Evolutionary conservation across 2,113 vertebrate genomes (phyloP).

Genomic region (Illadopsis cleaveri): DNA sequence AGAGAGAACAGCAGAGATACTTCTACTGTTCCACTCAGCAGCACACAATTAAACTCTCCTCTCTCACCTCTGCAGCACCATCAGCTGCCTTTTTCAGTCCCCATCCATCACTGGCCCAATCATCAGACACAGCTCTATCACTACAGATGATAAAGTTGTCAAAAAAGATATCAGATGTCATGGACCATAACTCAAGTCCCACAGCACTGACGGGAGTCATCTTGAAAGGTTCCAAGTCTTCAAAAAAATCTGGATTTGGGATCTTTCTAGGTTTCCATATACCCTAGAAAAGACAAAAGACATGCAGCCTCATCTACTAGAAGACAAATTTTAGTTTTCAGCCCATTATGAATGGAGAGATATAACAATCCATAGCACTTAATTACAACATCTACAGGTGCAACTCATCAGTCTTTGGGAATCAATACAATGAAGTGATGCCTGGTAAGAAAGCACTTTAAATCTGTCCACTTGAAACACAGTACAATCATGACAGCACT

Average conservation of each 20-base stretch:
- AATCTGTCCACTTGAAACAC: not conserved
- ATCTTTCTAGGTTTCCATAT: constrained; percentile 98
- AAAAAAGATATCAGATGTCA: constrained; percentile 98
- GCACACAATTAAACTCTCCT: not conserved
- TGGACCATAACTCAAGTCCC: constrained; percentile 97
- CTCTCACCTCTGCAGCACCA: constrained; percentile 89
- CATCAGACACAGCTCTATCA: constrained; percentile 86
- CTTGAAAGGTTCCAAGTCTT: constrained; percentile 92
- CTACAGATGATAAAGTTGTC: constrained; percentile 95
- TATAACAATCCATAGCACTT: not conserved
- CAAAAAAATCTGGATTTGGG: constrained; percentile 93
- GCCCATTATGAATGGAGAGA: not conserved
- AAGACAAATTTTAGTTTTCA: not conserved
- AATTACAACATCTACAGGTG: not conserved
- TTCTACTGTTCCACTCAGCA: not conserved
- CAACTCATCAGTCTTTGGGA: not conserved
- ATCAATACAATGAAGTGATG: not conserved
- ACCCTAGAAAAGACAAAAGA: constrained; percentile 75
- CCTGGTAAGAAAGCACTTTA: not conserved
- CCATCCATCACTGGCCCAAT: constrained; percentile 92
- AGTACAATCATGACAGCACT: not conserved
- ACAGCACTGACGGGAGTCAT: constrained; percentile 92
- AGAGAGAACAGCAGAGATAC: not conserved
- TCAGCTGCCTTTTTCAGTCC: constrained; percentile 96
- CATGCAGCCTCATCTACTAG: not conserved